phyloP scores from a whole-genome alignment of 2,888 invertebrate genomes.

The Pilophorus perplexus region DNA sequence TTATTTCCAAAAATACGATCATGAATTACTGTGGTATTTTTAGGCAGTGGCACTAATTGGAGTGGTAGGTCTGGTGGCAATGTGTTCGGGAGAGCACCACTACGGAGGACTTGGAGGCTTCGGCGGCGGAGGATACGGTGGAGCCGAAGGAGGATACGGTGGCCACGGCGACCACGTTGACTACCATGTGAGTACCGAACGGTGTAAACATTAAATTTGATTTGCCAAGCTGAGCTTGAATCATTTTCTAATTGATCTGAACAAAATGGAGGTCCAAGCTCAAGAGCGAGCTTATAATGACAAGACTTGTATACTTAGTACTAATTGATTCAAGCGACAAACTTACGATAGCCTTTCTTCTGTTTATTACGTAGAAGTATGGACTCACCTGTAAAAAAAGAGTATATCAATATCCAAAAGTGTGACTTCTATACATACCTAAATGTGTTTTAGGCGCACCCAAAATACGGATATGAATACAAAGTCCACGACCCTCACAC shows the following conservation, averaged over 20 bases:
- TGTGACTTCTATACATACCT: no score
- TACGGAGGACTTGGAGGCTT: constrained; percentile 52
- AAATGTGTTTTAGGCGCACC: constrained; percentile 44
- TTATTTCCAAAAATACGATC: not conserved
- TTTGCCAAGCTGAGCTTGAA: no score
- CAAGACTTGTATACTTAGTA: no score
- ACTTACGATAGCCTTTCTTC: no score
- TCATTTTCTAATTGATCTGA: no score
- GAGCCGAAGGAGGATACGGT: constrained; percentile 51
- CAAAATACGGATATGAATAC: constrained; percentile 46
- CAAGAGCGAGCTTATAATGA: no score
- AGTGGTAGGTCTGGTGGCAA: not conserved
- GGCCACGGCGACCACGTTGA: constrained; percentile 43
- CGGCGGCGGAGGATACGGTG: constrained; percentile 40
- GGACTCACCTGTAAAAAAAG: no score
- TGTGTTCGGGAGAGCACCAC: constrained; percentile 48
- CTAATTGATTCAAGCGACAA: no score
- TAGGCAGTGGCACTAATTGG: constrained; percentile 13
- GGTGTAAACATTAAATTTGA: not conserved
- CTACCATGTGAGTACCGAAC: constrained; percentile 45
- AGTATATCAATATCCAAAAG: no score
- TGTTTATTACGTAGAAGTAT: no score
- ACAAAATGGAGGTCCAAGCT: no score
- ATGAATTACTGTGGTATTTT: not conserved
- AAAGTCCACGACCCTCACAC: constrained; percentile 47